Evolutionary conservation across 2,797 vertebrate genomes (phyloP).

Genomic region (Crocodylus rhombifer): DNA sequence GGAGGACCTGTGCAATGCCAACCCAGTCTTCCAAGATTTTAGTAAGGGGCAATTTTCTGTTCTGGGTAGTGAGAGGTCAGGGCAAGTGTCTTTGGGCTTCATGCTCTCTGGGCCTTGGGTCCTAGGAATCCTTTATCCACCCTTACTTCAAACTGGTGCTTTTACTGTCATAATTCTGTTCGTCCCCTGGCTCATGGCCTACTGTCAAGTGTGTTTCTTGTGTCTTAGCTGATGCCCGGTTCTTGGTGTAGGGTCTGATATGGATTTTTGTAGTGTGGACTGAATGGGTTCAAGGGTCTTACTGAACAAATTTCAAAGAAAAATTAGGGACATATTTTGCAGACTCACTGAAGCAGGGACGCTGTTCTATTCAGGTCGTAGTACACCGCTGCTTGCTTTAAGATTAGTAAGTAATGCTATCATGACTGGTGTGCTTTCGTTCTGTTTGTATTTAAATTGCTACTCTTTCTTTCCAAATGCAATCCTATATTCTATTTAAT

Average conservation of each 20-base stretch:
- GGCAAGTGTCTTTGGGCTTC: too few relatives aligned
- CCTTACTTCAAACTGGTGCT: too few relatives aligned
- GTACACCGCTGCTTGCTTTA: neutral
- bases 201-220: neutral
- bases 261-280: neutral
- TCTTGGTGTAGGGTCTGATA: neutral
- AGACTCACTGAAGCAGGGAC: neutral
- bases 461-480: neutral
- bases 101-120: too few relatives aligned
- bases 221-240: neutral
- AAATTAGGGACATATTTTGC: neutral
- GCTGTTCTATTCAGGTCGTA: neutral
- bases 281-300: neutral
- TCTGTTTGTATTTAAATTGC: neutral
- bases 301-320: neutral
- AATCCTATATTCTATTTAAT: neutral
- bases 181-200: neutral
- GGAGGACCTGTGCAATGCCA: too few relatives aligned
- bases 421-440: neutral
- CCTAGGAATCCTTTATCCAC: too few relatives aligned
- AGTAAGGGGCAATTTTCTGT: too few relatives aligned
- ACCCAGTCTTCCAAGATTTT: too few relatives aligned
- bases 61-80: too few relatives aligned
- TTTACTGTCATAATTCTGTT: neutral
- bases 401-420: neutral